Percentiles rank a stretch among this genome's conserved stretches.
phyloP scores from a whole-genome alignment of 2,113 vertebrate genomes.

The Gobius niger region DNA sequence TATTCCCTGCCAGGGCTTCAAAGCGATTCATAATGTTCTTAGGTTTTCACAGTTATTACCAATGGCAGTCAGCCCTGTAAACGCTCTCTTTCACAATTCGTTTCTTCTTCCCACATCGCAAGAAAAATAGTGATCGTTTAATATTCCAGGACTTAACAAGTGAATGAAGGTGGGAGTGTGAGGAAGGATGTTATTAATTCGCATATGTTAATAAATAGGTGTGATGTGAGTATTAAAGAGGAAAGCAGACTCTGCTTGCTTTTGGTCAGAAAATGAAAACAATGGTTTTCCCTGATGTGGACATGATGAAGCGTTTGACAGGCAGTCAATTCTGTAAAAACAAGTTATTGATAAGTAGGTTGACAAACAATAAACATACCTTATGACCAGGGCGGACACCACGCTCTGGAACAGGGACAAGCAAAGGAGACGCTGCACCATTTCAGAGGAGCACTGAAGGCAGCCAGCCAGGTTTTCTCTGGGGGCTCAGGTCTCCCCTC shows the following conservation, averaged over 20 bases:
- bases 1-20: constrained; percentile 37
- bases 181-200: neutral
- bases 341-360: neutral
- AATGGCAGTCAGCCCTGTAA: constrained; percentile 16
- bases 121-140: neutral
- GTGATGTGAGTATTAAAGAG: neutral
- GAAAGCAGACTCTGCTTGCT: constrained; percentile 2
- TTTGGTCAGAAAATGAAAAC: neutral
- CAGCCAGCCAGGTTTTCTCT: no score
- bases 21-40: constrained; percentile 49
- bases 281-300: neutral
- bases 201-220: constrained; percentile 8
- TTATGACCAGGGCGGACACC: no score
- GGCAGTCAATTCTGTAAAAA: constrained; percentile 1
- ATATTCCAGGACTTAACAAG: constrained; percentile 14
- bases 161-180: neutral
- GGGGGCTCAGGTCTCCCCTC: no score
- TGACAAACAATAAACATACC: neutral
- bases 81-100: constrained; percentile 11
- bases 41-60: constrained; percentile 42
- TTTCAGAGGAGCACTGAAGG: no score
- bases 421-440: no score
- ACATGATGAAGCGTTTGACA: constrained; percentile 1
- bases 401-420: no score
- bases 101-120: constrained; percentile 11